Percentiles rank a stretch among this genome's conserved stretches.
Evolutionary conservation across 2,797 vertebrate genomes (phyloP).

Genomic region (Acanthis flammea): DNA sequence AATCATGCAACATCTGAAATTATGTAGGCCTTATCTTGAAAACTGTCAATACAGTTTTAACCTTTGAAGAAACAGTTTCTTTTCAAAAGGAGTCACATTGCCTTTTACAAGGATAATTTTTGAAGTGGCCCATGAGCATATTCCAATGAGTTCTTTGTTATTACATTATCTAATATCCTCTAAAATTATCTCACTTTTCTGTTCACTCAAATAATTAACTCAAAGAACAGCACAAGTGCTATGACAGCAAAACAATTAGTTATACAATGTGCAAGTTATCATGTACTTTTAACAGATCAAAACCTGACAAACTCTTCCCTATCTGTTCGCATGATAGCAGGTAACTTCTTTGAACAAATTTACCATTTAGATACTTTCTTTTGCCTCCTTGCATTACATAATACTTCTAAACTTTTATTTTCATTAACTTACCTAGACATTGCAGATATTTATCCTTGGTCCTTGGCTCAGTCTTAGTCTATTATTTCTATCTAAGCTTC

Average conservation of each 20-base stretch:
- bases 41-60: slow-evolving; percentile 50
- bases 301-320: not conserved
- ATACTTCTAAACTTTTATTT: not conserved
- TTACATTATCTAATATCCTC: not conserved
- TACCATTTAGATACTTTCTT: not conserved
- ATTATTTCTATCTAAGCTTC: not conserved
- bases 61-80: slow-evolving; percentile 45
- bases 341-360: not conserved
- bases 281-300: slow-evolving; percentile 15
- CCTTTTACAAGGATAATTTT: slow-evolving; percentile 29
- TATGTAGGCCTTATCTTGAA: slow-evolving; percentile 56
- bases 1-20: slow-evolving; percentile 68
- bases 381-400: not conserved
- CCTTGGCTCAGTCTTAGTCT: not conserved
- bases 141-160: not conserved
- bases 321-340: not conserved
- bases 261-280: not conserved
- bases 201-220: not conserved
- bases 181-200: slow-evolving; percentile 20
- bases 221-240: not conserved
- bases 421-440: not conserved
- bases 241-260: not conserved
- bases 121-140: slow-evolving; percentile 27
- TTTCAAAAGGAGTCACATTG: slow-evolving; percentile 32
- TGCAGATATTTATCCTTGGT: not conserved